These are phyloP conservation scores for Rousettus leschenaultii DNA, from an alignment of 2,113 vertebrate species.

Conservation along the genomic window DNA sequence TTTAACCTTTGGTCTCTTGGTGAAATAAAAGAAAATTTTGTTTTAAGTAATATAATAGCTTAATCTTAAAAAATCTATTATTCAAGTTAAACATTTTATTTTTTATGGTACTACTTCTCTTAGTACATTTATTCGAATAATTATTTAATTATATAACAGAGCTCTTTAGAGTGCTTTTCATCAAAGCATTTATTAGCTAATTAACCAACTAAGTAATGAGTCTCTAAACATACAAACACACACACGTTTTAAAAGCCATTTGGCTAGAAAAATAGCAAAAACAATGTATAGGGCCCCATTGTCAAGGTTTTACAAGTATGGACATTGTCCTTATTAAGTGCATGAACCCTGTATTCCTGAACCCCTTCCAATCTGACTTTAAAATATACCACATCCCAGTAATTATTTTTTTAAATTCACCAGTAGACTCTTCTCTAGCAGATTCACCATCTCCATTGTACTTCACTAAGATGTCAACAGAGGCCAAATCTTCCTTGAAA, in stretches of 20 bases:
- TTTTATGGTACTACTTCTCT: not conserved
- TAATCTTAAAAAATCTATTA: not conserved
- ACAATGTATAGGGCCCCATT: not conserved
- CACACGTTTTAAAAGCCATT: not conserved
- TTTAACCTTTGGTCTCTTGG: slow-evolving; percentile 92
- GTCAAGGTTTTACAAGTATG: not conserved
- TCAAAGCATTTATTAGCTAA: not conserved
- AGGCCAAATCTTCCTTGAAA: not conserved
- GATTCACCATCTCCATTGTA: not conserved
- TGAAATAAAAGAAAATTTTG: slow-evolving; percentile 70
- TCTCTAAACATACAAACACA: not conserved
- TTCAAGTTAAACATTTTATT: not conserved
- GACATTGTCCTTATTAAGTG: not conserved
- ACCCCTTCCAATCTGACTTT: not conserved
- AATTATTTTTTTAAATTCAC: not conserved
- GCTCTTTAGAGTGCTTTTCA: slow-evolving; percentile 3
- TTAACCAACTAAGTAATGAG: not conserved
- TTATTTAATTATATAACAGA: slow-evolving; percentile 33
- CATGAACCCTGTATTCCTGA: not conserved
- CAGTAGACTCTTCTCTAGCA: not conserved
- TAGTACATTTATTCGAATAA: not conserved
- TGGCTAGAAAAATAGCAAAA: slow-evolving; percentile 21
- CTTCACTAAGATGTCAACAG: not conserved
- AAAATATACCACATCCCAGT: not conserved
- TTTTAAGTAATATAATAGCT: not conserved